Evolutionary conservation across 2,113 vertebrate species (phyloP).

Genomic region (Tauraco erythrolophus): DNA sequence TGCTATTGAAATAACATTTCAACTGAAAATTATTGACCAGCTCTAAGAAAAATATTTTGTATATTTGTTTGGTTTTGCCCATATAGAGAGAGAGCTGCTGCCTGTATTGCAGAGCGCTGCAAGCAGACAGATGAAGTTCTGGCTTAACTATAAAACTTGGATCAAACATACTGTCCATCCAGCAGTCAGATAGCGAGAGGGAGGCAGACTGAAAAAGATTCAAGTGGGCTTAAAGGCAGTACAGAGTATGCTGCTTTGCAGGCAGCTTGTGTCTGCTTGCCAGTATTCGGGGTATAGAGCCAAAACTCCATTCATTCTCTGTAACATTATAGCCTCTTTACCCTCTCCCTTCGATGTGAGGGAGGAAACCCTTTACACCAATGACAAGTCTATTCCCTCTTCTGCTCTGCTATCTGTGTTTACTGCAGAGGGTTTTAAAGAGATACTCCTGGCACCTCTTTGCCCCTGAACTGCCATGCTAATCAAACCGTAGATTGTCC

Average conservation of each 20-base stretch:
- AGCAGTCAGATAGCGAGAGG: background rate
- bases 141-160: background rate
- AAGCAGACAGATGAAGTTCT: background rate
- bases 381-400: background rate
- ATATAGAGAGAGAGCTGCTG: background rate
- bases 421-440: background rate
- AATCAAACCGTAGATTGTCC: background rate
- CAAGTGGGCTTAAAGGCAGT: background rate
- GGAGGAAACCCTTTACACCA: background rate
- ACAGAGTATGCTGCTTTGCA: background rate
- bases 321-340: too few relatives aligned
- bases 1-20: too few relatives aligned
- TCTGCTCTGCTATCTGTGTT: background rate
- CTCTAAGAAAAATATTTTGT: too few relatives aligned
- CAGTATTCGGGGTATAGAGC: background rate
- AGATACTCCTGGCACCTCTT: background rate
- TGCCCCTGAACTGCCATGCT: background rate
- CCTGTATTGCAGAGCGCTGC: background rate
- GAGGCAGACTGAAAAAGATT: background rate
- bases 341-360: background rate
- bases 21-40: too few relatives aligned
- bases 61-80: background rate
- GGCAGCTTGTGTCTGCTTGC: background rate
- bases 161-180: background rate
- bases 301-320: background rate